Base-by-base conservation (phyloP, 2,113 vertebrate genomes). In the Vicugna pacos region DNA sequence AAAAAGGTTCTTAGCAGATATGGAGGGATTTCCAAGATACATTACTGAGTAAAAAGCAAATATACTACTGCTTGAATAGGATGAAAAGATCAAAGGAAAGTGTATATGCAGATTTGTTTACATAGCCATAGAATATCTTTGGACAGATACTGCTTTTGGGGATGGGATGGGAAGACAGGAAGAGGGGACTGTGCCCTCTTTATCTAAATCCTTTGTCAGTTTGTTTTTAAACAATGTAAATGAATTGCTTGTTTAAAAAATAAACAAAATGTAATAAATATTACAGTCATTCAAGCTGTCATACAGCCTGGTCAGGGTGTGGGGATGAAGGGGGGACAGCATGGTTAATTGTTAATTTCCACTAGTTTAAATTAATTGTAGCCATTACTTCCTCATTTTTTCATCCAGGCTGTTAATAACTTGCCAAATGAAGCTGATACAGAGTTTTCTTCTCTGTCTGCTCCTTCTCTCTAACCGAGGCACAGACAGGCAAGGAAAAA, bases 221-320 rank as follows among this genome's bases (percentile, higher is more conserved):
- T 95, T 94, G 80, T 64, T 93, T 92, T 70, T 60, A 54, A 87
- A 75, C 28, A 79, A 65, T 79, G 35, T 95, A 94, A 94, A 91
- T 91, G 22, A 91, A 52, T 76, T 94, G 26, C 28, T 93, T 91
- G 22, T 70, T 96, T 60, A 77, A 89, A 94, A 93, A 90, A 64
- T n/a, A 62, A 90, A 82, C 73, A 75, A 80, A 54, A 77, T 65
- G 8, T 48, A 48, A 35, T 82, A 91, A 91, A 73, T 82, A 89
- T 77, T 60, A 72, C 83, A 69, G 58, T 80, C 35, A 22, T 81
- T 75, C 8, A 32, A 35, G 38, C 90, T 80, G 32, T 79, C 88
- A 81, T 42, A 14, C 52, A 92, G 35, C 48, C 80, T 38, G 48
- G 38, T 22, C 35, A 89, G 87, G 91, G 50, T 38, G 24, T 38